A percentile compares a stretch with the other conserved stretches of the same genome.
phyloP scores from a whole-genome alignment of 2,113 vertebrate species.

The Ornithorhynchus anatinus region DNA sequence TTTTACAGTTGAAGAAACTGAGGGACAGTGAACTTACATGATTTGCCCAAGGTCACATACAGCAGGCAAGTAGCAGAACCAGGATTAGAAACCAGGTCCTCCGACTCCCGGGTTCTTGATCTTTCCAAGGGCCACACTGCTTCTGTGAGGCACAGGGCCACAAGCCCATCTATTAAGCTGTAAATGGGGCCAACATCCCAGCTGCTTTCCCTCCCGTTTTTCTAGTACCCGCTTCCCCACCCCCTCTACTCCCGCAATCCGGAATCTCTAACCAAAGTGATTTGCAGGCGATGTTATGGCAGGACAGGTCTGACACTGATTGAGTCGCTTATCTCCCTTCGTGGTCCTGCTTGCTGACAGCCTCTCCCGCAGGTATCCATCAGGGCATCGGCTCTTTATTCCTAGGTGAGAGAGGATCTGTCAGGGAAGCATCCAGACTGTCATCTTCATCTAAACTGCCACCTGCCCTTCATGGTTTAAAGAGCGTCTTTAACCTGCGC shows the following conservation, averaged over 20 bases:
- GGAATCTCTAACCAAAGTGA: slow-evolving; percentile 47
- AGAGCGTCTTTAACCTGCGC: slow-evolving; percentile 47
- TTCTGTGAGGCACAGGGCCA: too few relatives aligned
- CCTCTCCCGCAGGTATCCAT: slow-evolving; percentile 62
- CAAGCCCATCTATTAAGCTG: too few relatives aligned
- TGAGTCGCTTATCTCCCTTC: slow-evolving; percentile 67
- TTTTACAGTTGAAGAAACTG: too few relatives aligned
- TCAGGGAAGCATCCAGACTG: slow-evolving; percentile 56
- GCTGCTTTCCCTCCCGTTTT: background rate
- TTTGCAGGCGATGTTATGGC: slow-evolving; percentile 50
- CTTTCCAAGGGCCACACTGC: too few relatives aligned
- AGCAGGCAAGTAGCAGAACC: too few relatives aligned
- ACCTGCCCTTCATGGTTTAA: slow-evolving; percentile 42
- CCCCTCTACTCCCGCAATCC: background rate
- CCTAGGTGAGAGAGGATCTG: slow-evolving; percentile 47
- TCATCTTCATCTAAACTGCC: slow-evolving; percentile 61
- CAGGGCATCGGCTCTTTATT: slow-evolving; percentile 53
- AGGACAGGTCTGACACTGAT: slow-evolving; percentile 70
- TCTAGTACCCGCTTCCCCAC: slow-evolving; percentile 20
- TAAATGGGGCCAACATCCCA: too few relatives aligned
- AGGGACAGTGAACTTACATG: too few relatives aligned
- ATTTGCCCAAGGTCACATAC: too few relatives aligned
- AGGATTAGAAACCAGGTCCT: too few relatives aligned
- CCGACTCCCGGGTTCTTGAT: too few relatives aligned
- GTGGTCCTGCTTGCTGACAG: slow-evolving; percentile 54